Percentiles rank a stretch among this genome's conserved stretches.
Conservation (phyloP, 2,113 vertebrate species). For the Petroica traversi region DNA sequence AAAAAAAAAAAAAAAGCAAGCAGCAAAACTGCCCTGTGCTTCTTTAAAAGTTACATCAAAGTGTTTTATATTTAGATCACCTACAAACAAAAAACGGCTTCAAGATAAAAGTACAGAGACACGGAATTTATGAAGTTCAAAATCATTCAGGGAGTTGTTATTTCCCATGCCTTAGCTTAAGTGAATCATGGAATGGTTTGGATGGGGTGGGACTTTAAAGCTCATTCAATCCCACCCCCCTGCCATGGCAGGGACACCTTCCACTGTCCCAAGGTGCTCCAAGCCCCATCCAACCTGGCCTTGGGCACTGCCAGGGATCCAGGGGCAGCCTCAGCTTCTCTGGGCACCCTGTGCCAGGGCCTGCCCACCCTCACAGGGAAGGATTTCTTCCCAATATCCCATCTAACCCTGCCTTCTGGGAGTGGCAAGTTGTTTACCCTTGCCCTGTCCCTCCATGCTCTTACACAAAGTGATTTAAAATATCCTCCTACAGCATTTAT, state of each 20-base stretch:
- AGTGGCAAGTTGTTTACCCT: not conserved
- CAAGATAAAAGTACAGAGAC: not conserved
- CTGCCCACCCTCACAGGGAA: rapidly evolving
- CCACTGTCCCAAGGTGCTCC: not conserved
- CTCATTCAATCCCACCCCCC: rapidly evolving
- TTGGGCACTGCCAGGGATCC: not conserved
- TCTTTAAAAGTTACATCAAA: not conserved
- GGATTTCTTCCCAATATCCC: not conserved
- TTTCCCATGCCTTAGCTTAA: not conserved
- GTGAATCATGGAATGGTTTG: not conserved
- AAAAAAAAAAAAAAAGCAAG: not conserved
- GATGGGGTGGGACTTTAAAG: not conserved
- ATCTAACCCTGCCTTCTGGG: not conserved
- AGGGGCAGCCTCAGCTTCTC: not conserved
- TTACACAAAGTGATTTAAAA: not conserved
- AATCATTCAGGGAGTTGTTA: not conserved
- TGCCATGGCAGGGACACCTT: not conserved
- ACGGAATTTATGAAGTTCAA: not conserved
- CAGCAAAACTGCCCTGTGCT: not conserved
- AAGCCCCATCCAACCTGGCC: rapidly evolving
- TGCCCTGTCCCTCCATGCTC: not conserved
- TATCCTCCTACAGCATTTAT: not conserved
- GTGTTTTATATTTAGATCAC: not conserved
- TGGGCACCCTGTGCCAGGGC: not conserved
- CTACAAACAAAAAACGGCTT: not conserved